Evolutionary conservation across 2,888 invertebrate species (phyloP), one percentile per base, ranked within the genome.

Genomic region (Nemotelus pantherinus): DNA sequence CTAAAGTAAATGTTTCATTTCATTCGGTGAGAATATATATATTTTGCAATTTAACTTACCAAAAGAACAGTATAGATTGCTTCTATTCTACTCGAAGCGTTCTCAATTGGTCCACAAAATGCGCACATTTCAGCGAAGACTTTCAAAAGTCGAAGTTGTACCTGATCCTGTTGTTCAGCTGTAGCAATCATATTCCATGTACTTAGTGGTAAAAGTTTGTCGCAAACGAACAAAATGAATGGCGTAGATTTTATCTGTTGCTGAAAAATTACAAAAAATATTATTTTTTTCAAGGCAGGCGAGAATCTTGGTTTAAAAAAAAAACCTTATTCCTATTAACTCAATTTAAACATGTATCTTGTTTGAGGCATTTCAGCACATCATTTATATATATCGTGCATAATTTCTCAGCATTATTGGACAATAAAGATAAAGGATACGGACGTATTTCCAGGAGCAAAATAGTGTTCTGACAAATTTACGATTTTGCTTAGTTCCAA

Each of bases 81-180:
- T 82, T 93, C 91, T 78, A 96, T 91, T 86, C 93, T 92, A 77
- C 91, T 89, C 80, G 92, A 91, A 47, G 93, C 89, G 82, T 94
- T 92, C 70, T 95, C 94, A 76, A 95, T 85, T 60, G 91, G 90
- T 58, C 95, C 95, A 84, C 93, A 92, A 87, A 92, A 91, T 79
- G 92, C 90, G 67, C 93, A 91, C 82, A 97, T 90, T 86, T 97
- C 96, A 45, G 97, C 96, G 84, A 97, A 91, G 80, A 95, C 90
- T 87, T 95, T 95, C 44, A 98, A 88, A 74, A 97, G 87, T 82
- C 95, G 94, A 79, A 96, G 87, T 83, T 95, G 92, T 58, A 90
- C 90, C 76, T 93, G 89, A 70, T 90, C 91, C 80, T 90, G 89
- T 47, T 90, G 89, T 48, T 89, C 90, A 76, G 91, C 90, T 82